Percentiles rank a stretch among this genome's conserved stretches.
Conservation (phyloP, 2,113 vertebrate genomes). For the Chaetodon auriga region DNA sequence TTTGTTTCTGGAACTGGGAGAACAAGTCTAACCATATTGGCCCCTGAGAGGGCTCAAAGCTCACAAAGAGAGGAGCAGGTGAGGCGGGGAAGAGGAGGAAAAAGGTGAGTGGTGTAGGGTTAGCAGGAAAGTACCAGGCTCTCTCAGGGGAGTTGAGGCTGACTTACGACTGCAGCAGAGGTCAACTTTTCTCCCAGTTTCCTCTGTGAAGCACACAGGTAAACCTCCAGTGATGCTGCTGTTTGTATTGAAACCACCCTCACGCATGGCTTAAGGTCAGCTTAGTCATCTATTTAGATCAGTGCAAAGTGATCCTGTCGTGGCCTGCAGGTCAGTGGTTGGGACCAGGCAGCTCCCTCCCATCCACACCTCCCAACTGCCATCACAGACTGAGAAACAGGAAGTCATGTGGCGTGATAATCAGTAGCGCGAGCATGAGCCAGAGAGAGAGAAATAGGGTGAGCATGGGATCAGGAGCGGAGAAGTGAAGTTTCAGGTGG, state of each 20-base stretch:
- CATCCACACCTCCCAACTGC: slow-evolving; percentile 57
- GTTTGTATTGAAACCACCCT: background rate
- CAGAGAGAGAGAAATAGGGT: slow-evolving; percentile 26
- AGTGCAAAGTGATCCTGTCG: slow-evolving; percentile 14
- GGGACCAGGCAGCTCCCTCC: slow-evolving; percentile 49
- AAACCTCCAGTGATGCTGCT: background rate
- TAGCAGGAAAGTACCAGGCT: slow-evolving; percentile 42
- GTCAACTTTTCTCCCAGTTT: slow-evolving; percentile 16
- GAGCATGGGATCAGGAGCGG: slow-evolving; percentile 48
- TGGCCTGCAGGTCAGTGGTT: slow-evolving; percentile 40
- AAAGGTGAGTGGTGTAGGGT: slow-evolving; percentile 36
- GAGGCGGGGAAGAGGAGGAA: slow-evolving; percentile 9
- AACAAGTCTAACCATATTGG: slow-evolving; percentile 67
- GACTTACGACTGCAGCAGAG: background rate
- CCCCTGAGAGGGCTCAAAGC: slow-evolving; percentile 41
- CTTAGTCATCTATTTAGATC: slow-evolving; percentile 18
- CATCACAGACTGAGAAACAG: slow-evolving; percentile 56
- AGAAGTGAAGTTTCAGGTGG: slow-evolving; percentile 52
- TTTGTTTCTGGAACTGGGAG: slow-evolving; percentile 75
- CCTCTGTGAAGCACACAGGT: background rate
- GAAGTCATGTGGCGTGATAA: slow-evolving; percentile 63
- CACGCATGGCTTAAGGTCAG: background rate
- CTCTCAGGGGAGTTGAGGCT: background rate
- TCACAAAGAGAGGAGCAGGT: slow-evolving; percentile 66
- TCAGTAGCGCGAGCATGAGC: slow-evolving; percentile 43